Evolutionary conservation across 2,888 invertebrate species (phyloP).

Genomic region (Trichogramma dendrolimi): DNA sequence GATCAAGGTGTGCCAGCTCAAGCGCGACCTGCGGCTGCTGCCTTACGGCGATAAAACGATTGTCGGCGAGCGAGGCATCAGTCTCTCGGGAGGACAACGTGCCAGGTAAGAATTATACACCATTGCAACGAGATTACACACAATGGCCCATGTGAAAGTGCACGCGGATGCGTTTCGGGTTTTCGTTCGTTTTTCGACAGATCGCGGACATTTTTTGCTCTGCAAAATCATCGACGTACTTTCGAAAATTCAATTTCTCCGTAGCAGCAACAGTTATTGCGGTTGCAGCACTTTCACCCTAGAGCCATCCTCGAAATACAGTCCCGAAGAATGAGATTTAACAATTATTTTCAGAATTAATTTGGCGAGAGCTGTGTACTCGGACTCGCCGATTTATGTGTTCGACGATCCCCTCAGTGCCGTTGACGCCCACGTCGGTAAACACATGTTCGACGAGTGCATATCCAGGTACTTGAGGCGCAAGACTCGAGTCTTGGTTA

Average conservation of each 20-base stretch:
- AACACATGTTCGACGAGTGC: constrained; percentile 82
- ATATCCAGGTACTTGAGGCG: constrained; percentile 59
- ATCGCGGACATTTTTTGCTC: too few species aligned
- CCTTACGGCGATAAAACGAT: constrained; percentile 81
- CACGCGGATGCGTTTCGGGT: too few species aligned
- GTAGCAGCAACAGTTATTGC: too few species aligned
- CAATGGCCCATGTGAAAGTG: too few species aligned
- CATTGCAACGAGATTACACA: background rate
- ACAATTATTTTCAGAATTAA: constrained; percentile 60
- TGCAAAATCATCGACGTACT: too few species aligned
- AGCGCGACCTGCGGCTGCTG: constrained; percentile 69
- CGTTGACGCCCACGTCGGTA: constrained; percentile 88
- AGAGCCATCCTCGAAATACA: too few species aligned
- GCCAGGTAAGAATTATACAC: constrained; percentile 50
- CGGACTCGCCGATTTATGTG: constrained; percentile 79
- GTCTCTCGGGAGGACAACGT: constrained; percentile 73
- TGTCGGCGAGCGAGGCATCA: constrained; percentile 82
- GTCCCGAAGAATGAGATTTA: background rate
- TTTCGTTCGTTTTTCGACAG: too few species aligned
- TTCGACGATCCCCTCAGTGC: constrained; percentile 89
- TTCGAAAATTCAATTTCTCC: background rate
- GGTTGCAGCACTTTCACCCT: too few species aligned
- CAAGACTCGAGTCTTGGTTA: constrained; percentile 58
- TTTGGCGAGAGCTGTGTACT: constrained; percentile 81
- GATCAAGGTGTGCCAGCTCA: constrained; percentile 68